Base-by-base conservation (phyloP, 2,797 vertebrate species). In the Cossypha heuglini region DNA sequence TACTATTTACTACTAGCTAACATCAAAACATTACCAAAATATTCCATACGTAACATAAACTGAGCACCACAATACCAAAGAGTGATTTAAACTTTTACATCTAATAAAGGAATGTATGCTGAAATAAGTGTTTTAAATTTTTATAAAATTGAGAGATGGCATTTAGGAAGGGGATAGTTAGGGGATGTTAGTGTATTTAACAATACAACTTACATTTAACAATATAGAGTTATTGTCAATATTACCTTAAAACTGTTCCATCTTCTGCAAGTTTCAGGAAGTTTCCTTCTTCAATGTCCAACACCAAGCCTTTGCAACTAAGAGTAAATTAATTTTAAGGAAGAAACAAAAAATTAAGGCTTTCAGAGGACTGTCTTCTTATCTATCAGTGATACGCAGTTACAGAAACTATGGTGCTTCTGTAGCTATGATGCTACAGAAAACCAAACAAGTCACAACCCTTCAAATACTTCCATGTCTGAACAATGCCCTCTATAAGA, bases 201-300 rank as follows among this genome's bases (percentile, higher is more conserved):
- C 28, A 87, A 79, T 26, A 74, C 2, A n/a, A 62, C 5, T 68
- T 48, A 17, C 8, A 67, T 24, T 61, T 62, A 19, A 33, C n/a
- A 52, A 62, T 49, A 79, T 37, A 46, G 68, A 88, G 20, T 61
- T 69, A 22, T 18, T 38, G 48, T 24, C 85, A 48, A 26, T 52
- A 58, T 94, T 98, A 99, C 99, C 99, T 98, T 96, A 99, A 97
- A 73, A 99, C 98, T 5, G 98, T 99, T 96, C 99, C 99, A 96
- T 99, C 98, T 96, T 98, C 98, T 52, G 98, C 98, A 90, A 99
- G 97, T 96, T 99, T 99, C 95, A 99, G 96, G 55, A 99, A 98
- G 96, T 99, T 99, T 72, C 99, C 99, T n/a, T 99, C 98, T 96
- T 99, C 99, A 49, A 99, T 97, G 91, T 99, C 99, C 92, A 99